Evolutionary conservation across 2,113 vertebrate genomes (phyloP).

Genomic region (Callorhinus ursinus): DNA sequence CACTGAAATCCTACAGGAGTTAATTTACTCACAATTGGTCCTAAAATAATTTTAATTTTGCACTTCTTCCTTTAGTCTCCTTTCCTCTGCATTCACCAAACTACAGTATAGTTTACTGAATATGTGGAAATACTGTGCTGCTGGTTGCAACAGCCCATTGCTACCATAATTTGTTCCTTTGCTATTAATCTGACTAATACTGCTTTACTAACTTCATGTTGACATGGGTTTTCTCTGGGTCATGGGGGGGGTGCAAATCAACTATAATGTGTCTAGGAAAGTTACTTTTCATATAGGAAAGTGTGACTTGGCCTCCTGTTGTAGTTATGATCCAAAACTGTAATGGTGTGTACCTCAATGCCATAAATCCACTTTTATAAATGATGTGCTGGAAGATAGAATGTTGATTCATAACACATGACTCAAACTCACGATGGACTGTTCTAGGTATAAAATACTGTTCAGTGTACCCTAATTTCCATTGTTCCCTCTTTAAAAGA

Average conservation of each 20-base stretch:
- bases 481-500: background rate
- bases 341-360: background rate
- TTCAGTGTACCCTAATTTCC: background rate
- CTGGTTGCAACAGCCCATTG: background rate
- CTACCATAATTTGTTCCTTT: background rate
- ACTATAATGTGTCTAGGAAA: background rate
- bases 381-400: background rate
- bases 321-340: background rate
- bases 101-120: background rate
- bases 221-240: background rate
- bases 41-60: slow-evolving; percentile 23
- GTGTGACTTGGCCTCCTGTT: slow-evolving; percentile 3
- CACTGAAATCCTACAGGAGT: background rate
- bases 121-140: background rate
- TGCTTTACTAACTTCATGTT: background rate
- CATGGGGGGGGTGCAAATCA: background rate
- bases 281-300: background rate
- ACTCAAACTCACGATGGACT: background rate
- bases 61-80: background rate
- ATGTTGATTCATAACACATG: background rate
- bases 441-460: background rate
- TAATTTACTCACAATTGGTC: background rate
- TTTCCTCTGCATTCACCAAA: background rate
- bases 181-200: background rate
- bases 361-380: background rate